These are phyloP conservation scores for Chymomyza procnemis DNA, from an alignment of 2,888 invertebrate genomes.

Conservation along the genomic window DNA sequence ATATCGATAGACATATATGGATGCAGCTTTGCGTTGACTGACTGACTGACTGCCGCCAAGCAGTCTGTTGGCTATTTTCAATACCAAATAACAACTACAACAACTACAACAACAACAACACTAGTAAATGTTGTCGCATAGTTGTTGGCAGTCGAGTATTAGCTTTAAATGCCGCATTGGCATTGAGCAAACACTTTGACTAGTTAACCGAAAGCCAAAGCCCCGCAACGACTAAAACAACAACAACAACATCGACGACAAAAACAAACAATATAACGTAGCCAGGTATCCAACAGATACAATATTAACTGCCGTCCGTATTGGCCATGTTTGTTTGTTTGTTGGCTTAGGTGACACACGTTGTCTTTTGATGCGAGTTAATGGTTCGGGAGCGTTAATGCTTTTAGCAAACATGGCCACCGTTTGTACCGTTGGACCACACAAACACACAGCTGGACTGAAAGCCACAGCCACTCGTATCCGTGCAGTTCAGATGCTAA, in stretches of 20 bases:
- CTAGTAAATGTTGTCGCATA: constrained; percentile 37
- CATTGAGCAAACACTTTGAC: constrained; percentile 63
- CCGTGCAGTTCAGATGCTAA: constrained; percentile 41
- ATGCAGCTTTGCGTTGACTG: neutral
- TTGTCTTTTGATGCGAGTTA: neutral
- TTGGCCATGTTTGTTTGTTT: constrained; percentile 25
- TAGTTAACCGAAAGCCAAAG: constrained; percentile 21
- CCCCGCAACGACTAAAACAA: neutral
- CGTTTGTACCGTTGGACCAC: constrained; percentile 49
- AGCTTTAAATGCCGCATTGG: constrained; percentile 69
- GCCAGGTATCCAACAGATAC: neutral
- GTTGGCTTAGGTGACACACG: constrained; percentile 30
- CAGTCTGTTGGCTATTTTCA: constrained; percentile 48
- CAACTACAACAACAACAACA: constrained; percentile 9
- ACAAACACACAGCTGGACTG: constrained; percentile 36
- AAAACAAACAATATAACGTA: neutral
- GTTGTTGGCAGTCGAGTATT: constrained; percentile 44
- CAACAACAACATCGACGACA: constrained; percentile 15
- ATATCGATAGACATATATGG: neutral
- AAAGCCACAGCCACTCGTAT: neutral
- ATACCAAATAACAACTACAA: constrained; percentile 58
- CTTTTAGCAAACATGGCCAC: constrained; percentile 51
- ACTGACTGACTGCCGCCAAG: constrained; percentile 5
- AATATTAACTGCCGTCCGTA: neutral
- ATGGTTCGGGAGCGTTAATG: constrained; percentile 47